Base-by-base conservation (phyloP, 2,113 vertebrate genomes). In the Ramphastos sulfuratus region DNA sequence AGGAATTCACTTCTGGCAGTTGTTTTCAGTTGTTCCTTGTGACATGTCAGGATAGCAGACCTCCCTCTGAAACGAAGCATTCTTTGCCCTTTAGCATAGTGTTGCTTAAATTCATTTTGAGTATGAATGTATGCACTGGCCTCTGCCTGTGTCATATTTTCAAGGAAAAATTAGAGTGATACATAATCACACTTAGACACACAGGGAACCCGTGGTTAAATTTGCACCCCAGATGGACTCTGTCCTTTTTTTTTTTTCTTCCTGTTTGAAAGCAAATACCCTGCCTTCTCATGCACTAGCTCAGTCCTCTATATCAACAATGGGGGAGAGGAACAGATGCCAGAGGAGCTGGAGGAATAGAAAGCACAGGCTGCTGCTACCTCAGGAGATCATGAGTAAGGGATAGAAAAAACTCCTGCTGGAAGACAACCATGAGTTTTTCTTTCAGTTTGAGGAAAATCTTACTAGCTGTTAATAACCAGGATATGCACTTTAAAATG, bases 211-310 rank as follows among this genome's bases (percentile, higher is more conserved):
- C 7, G 2, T 52, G 64, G 50, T 88, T 81, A 88, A 73, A 88
- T 73, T 92, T 7, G 19, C 74, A 82, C n/a, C 94, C 90, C 87
- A 94, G 87, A 72, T 78, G 85, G 87, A 87, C 52, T 58, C 61
- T 66, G 85, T 92, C 73, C 30, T 83, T 50, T 85, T 78, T 63
- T 63, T 87, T 78, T 59, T 84, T 93, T 21, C 85, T 91, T 94
- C 61, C 90, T 88, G 54, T 96, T 90, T 95, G 87, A 93, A 94
- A 95, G 80, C 85, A 88, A 96, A 96, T 80, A 94, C 90, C 59
- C 73, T 94, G 82, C 73, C 39, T 93, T 87, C 77, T 83, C n/a
- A 28, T 82, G 55, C 50, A 50, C 69, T 30, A 33, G 31, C 66
- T 44, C 39, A 85, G 54, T 54, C 73, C 74, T 92, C 48, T 91